These are phyloP conservation scores for Eulimnadia texana DNA, from an alignment of 1,140 invertebrate genomes.

Conservation along the genomic window DNA sequence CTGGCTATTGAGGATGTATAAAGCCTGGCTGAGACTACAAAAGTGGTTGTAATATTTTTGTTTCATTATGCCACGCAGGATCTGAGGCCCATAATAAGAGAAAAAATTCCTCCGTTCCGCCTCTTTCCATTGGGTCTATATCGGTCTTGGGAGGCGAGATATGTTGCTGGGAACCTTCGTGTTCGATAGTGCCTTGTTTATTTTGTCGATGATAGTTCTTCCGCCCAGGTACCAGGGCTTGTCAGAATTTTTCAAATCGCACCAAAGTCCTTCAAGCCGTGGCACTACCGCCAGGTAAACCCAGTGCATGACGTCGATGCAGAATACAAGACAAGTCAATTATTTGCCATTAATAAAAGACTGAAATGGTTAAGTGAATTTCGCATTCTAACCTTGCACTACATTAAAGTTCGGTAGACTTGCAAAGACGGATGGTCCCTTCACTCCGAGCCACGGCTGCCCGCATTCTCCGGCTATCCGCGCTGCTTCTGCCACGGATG, in stretches of 20 bases:
- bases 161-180: conserved; percentile 18
- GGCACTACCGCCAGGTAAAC: conserved; percentile 21
- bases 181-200: conserved; percentile 20
- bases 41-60: conserved; percentile 22
- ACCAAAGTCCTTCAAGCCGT: conserved; percentile 22
- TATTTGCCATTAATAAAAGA: no score
- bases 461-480: not conserved
- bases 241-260: no score
- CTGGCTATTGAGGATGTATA: conserved; percentile 19
- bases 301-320: conserved; percentile 25
- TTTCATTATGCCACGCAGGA: conserved; percentile 17
- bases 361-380: no score
- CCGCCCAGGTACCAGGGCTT: no score
- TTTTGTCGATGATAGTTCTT: no score
- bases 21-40: conserved; percentile 20
- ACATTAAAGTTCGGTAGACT: conserved; percentile 23
- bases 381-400: no score
- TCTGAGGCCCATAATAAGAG: conserved; percentile 21
- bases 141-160: conserved; percentile 21
- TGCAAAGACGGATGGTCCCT: conserved; percentile 18
- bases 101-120: conserved; percentile 24
- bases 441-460: conserved; percentile 4
- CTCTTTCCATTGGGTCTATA: conserved; percentile 24
- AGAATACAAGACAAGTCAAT: no score
- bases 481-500: conserved; percentile 16